phyloP scores from a whole-genome alignment of 2,113 vertebrate species.

The Calidris pygmaea region DNA sequence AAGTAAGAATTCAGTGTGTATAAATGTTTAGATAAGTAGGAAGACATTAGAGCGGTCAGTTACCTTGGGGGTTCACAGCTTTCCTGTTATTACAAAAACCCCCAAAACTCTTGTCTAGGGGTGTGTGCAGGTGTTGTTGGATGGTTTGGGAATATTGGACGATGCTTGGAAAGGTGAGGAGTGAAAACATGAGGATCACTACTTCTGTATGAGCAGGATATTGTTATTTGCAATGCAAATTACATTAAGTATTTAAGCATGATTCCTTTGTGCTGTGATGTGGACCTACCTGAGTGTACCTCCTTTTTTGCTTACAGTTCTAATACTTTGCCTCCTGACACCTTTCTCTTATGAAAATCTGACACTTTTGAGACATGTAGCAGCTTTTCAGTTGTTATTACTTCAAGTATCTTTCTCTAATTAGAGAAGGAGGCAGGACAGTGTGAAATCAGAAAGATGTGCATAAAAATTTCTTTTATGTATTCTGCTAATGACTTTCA shows the following conservation, averaged over 20 bases:
- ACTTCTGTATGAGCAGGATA: not conserved
- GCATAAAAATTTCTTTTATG: not conserved
- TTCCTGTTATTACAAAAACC: not conserved
- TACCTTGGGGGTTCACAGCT: not conserved
- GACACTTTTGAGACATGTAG: not conserved
- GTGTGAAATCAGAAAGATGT: not conserved
- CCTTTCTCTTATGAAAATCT: not conserved
- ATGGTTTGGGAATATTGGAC: not conserved
- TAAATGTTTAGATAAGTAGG: not conserved
- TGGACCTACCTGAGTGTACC: not conserved
- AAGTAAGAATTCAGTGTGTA: not conserved
- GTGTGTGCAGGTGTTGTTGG: not conserved
- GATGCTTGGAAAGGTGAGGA: not conserved
- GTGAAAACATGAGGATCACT: not conserved
- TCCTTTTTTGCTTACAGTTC: not conserved
- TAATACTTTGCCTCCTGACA: not conserved
- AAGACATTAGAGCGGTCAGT: not conserved
- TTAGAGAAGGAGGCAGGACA: not conserved
- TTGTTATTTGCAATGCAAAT: not conserved
- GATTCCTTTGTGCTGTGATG: not conserved
- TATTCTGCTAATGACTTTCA: not conserved
- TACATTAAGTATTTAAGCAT: not conserved
- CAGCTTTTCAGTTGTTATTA: not conserved
- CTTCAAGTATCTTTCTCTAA: not conserved
- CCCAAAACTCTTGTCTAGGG: not conserved